Evolutionary conservation across 2,888 invertebrate genomes (phyloP).

Genomic region (Cheilosia pagana): DNA sequence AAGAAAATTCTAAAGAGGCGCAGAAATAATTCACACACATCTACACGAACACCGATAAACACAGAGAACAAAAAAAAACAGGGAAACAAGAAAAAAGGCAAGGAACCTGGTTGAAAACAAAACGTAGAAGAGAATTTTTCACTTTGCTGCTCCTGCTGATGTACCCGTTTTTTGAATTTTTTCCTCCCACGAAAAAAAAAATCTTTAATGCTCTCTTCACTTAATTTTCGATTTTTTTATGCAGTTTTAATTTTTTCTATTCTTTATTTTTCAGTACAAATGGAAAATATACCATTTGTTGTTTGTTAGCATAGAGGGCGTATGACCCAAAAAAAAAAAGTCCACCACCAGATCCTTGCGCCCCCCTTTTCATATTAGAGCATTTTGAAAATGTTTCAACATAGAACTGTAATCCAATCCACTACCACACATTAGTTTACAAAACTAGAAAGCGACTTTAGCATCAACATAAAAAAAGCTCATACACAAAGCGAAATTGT

Average conservation of each 20-base stretch:
- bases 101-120: conserved; percentile 36
- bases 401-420: conserved; percentile 35
- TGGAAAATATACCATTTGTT: conserved; percentile 5
- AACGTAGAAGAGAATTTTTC: conserved; percentile 35
- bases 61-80: conserved; percentile 1
- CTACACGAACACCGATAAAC: conserved; percentile 8
- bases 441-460: conserved; percentile 15
- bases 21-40: conserved; percentile 25
- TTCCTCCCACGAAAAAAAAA: conserved; percentile 5
- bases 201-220: neutral
- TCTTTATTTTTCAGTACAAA: neutral
- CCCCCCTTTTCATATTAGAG: neutral
- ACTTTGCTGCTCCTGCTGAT: conserved; percentile 35
- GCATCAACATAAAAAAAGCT: conserved; percentile 12
- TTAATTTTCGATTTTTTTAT: conserved; percentile 19
- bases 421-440: neutral
- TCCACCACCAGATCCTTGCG: conserved; percentile 15
- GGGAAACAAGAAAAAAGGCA: conserved; percentile 15
- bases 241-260: neutral
- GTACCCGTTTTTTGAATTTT: conserved; percentile 23
- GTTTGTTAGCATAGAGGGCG: conserved; percentile 12
- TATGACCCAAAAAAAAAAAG: conserved; percentile 4
- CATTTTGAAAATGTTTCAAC: conserved; percentile 1
- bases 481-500: neutral
- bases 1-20: conserved; percentile 23